Base-by-base conservation (phyloP, 2,888 invertebrate genomes). In the Brachylomia viminalis region DNA sequence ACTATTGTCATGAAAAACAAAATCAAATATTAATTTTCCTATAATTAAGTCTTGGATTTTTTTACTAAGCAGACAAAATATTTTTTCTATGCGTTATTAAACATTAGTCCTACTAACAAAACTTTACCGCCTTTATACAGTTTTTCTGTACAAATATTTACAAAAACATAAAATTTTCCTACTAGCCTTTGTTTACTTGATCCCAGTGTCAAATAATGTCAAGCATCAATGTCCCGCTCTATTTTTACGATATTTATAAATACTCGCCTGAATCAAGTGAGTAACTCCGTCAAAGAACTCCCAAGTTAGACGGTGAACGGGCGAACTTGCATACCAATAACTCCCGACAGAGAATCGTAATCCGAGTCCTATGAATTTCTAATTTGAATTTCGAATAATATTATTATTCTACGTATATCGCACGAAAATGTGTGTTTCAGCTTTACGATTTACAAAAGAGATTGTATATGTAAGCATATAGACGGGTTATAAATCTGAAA, bases 341-440 rank as follows among this genome's bases (percentile, higher is more conserved):
- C 88, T 89, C 86, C 80, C 73, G 74, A 79, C 84, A 81, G 84
- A 80, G 85, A 85, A 86, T 88, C 87, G 85, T 91, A 91, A 92
- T 91, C 88, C 87, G 71, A 79, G 86, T 89, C 84, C 84, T 87
- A 87, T 91, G 90, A 90, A 92, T 91, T 89, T 88, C 88, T 90
- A 91, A 91, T 91, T 91, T 78, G 45, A 75, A 72, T 52, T 67
- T 86, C 80, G 68, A 87, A 85, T 86, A 80, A 67, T 75, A 75
- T 69, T 75, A 75, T 69, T 77, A 79, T 82, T 86, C 75, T 45
- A 76, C n/a, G 66, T 78, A 79, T 77, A 73, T 71, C 64, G 66
- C 11, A 66, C 59, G 68, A 76, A 76, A 71, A 84, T 80, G 79
- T 79, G 77, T 73, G 47, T 76, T 49, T 66, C 71, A 72, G 65